Percentiles rank a stretch among this genome's conserved stretches.
These are phyloP conservation scores for Microdon myrmicae DNA, from an alignment of 2,888 invertebrate species.

Conservation along the genomic window DNA sequence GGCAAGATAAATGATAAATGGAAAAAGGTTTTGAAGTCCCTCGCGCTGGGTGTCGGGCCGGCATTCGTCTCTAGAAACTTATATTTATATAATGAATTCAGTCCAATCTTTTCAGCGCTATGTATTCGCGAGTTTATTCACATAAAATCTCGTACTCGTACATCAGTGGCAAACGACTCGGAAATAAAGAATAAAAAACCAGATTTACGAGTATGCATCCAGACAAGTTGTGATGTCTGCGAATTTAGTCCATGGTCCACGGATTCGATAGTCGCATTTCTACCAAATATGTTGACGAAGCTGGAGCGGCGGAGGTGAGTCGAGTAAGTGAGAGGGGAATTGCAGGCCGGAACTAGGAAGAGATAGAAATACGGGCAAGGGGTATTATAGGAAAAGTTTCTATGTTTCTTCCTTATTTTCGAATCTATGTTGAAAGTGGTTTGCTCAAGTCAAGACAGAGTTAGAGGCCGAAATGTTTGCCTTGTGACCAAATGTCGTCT, in stretches of 20 bases:
- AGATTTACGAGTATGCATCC: slow-evolving; percentile 18
- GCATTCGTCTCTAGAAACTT: slow-evolving; percentile 3
- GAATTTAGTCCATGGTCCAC: slow-evolving; percentile 23
- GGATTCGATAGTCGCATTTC: background rate
- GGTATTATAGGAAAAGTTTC: too few species aligned
- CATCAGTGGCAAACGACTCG: slow-evolving; percentile 14
- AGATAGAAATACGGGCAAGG: too few species aligned
- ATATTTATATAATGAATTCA: slow-evolving; percentile 10
- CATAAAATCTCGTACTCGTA: background rate
- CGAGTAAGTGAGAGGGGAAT: too few species aligned
- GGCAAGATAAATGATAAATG: slow-evolving; percentile 46
- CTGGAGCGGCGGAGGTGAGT: too few species aligned
- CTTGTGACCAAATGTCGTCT: slow-evolving; percentile 42
- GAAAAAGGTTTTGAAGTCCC: slow-evolving; percentile 38
- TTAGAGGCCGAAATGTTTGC: slow-evolving; percentile 8
- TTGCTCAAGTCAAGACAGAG: background rate
- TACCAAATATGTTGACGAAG: too few species aligned
- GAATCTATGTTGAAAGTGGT: background rate
- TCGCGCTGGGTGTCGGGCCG: background rate
- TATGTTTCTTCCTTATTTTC: too few species aligned
- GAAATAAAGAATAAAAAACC: slow-evolving; percentile 16
- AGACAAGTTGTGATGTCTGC: slow-evolving; percentile 39
- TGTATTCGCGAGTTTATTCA: slow-evolving; percentile 29
- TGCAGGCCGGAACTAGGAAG: too few species aligned
- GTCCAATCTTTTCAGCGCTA: slow-evolving; percentile 34